These are phyloP conservation scores for Galleria mellonella DNA, from an alignment of 1,140 invertebrate species.

Conservation along the genomic window DNA sequence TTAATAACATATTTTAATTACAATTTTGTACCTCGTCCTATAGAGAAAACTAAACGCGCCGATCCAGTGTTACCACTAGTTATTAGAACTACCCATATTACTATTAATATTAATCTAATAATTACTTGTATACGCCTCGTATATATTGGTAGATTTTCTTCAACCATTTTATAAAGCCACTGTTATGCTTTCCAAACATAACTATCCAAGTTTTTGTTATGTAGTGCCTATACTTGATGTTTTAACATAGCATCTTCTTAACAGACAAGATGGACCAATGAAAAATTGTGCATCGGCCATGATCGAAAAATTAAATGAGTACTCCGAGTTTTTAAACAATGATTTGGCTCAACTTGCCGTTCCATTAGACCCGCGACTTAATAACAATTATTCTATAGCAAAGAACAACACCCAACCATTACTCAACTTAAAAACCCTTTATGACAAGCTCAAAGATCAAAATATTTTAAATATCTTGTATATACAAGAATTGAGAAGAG, in stretches of 20 bases:
- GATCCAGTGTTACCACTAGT: too few species aligned
- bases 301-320: slow-evolving; percentile 5
- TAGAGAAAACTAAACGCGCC: too few species aligned
- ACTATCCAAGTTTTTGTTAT: slow-evolving; percentile 5
- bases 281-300: slow-evolving; percentile 1
- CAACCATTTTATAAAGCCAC: slow-evolving; percentile 5
- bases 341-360: slow-evolving; percentile 4
- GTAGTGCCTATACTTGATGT: background rate
- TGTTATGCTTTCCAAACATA: slow-evolving; percentile 2
- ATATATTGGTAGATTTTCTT: slow-evolving; percentile 1
- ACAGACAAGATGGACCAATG: background rate
- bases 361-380: slow-evolving; percentile 2
- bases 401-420: background rate
- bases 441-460: background rate
- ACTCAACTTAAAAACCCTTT: background rate
- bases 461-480: too few species aligned
- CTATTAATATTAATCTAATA: too few species aligned
- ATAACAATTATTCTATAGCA: background rate
- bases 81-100: too few species aligned
- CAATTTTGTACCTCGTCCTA: too few species aligned
- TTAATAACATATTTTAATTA: too few species aligned
- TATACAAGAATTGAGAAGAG: background rate
- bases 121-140: too few species aligned
- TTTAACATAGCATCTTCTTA: background rate
- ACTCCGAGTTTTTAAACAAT: background rate